These are phyloP conservation scores for Sebastes minor DNA, from an alignment of 2,797 vertebrate genomes.

Conservation along the genomic window DNA sequence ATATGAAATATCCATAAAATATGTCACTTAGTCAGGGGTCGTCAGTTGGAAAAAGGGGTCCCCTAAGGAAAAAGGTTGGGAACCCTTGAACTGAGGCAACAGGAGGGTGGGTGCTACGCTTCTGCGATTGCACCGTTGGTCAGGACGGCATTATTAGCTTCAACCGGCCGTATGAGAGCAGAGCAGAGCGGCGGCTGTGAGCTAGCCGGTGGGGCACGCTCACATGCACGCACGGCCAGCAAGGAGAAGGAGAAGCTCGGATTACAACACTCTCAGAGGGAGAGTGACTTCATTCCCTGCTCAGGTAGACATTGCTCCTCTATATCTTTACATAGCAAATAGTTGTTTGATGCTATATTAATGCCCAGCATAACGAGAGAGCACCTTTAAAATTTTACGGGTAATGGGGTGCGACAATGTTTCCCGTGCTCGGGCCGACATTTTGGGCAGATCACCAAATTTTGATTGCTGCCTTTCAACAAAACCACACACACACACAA, in stretches of 20 bases:
- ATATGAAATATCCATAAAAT: too few species aligned
- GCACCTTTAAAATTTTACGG: background rate
- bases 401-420: slow-evolving; percentile 1
- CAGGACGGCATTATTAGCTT: background rate
- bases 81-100: too few species aligned
- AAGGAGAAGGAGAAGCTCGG: too few species aligned
- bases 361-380: background rate
- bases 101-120: background rate
- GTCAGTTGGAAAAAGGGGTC: too few species aligned
- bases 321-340: background rate
- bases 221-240: background rate
- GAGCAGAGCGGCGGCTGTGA: background rate
- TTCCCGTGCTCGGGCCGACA: background rate
- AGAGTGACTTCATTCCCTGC: background rate
- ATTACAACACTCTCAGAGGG: too few species aligned
- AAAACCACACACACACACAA: background rate
- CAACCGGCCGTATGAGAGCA: background rate
- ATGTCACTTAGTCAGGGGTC: too few species aligned
- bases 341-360: background rate
- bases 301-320: background rate
- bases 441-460: slow-evolving; percentile 26
- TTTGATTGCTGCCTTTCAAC: slow-evolving; percentile 48
- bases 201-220: background rate
- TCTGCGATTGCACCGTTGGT: background rate
- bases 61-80: too few species aligned